phyloP scores from a whole-genome alignment of 2,888 invertebrate genomes.

The Eristalis intricaria region DNA sequence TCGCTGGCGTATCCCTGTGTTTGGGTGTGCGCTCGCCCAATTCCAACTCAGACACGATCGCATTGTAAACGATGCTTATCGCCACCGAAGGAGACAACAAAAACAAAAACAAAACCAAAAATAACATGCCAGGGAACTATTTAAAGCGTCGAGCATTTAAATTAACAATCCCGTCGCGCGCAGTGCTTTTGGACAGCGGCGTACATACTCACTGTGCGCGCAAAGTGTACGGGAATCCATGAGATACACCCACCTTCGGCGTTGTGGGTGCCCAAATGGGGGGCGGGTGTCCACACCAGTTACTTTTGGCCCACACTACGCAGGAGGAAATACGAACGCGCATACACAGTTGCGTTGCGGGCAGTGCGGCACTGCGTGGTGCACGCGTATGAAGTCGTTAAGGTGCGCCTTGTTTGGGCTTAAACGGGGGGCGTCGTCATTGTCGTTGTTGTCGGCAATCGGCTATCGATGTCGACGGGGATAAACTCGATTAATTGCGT shows the following conservation, averaged over 20 bases:
- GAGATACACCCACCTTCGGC: slow-evolving; percentile 21
- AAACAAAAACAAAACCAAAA: no score
- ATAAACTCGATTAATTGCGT: slow-evolving; percentile 42
- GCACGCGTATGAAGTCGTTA: slow-evolving; percentile 31
- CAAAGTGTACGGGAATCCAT: slow-evolving; percentile 6
- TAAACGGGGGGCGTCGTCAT: background rate
- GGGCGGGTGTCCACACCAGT: slow-evolving; percentile 24
- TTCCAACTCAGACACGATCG: slow-evolving; percentile 40
- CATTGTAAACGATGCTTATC: slow-evolving; percentile 36
- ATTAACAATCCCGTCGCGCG: slow-evolving; percentile 36
- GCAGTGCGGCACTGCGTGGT: slow-evolving; percentile 4
- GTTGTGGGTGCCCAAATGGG: background rate
- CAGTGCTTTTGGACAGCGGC: slow-evolving; percentile 24
- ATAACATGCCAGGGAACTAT: slow-evolving; percentile 27
- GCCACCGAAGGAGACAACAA: background rate
- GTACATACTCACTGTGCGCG: background rate
- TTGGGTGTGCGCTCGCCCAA: slow-evolving; percentile 6
- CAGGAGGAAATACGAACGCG: slow-evolving; percentile 15
- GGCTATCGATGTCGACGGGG: slow-evolving; percentile 6
- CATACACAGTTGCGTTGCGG: background rate
- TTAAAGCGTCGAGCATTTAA: slow-evolving; percentile 52
- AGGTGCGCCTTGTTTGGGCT: slow-evolving; percentile 34
- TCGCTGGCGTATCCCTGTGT: background rate
- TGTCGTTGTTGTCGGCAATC: background rate
- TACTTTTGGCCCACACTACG: slow-evolving; percentile 16